These are phyloP conservation scores for Anagyrus pseudococci DNA, from an alignment of 2,888 invertebrate genomes.

Conservation along the genomic window DNA sequence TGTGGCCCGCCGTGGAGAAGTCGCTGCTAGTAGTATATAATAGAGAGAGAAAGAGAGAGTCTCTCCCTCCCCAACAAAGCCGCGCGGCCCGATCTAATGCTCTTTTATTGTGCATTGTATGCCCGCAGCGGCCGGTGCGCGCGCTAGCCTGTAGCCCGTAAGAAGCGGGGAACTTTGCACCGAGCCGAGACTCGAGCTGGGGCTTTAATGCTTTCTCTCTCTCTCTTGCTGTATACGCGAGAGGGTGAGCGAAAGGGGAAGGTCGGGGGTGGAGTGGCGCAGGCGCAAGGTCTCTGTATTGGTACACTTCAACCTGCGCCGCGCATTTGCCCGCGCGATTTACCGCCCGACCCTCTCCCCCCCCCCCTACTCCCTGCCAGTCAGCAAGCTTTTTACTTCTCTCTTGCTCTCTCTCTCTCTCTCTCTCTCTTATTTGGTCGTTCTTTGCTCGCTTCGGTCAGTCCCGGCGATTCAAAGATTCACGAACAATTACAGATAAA, in stretches of 20 bases:
- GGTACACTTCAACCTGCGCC: slow-evolving; percentile 25
- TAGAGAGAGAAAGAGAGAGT: slow-evolving; percentile 42
- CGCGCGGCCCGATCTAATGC: slow-evolving; percentile 59
- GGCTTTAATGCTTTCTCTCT: too few relatives aligned
- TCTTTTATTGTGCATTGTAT: slow-evolving; percentile 62
- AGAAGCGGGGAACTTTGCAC: too few relatives aligned
- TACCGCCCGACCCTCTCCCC: background rate
- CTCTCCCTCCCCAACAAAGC: slow-evolving; percentile 58
- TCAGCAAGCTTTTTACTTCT: too few relatives aligned
- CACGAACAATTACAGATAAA: slow-evolving; percentile 20
- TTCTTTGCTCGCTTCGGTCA: background rate
- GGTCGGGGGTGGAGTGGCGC: background rate
- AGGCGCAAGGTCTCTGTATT: background rate
- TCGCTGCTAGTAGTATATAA: too few relatives aligned
- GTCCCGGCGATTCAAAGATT: slow-evolving; percentile 20
- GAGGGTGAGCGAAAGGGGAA: background rate
- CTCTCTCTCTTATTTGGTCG: slow-evolving; percentile 4
- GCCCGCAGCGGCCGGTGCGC: slow-evolving; percentile 33
- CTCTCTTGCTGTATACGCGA: too few relatives aligned
- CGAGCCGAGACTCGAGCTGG: background rate
- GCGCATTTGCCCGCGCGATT: slow-evolving; percentile 25
- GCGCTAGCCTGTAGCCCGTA: background rate
- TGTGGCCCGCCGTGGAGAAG: background rate
- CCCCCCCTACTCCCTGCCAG: background rate
- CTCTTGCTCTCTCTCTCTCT: background rate